phyloP scores from a whole-genome alignment of 2,797 vertebrate genomes.

The Gallinago solitaria region DNA sequence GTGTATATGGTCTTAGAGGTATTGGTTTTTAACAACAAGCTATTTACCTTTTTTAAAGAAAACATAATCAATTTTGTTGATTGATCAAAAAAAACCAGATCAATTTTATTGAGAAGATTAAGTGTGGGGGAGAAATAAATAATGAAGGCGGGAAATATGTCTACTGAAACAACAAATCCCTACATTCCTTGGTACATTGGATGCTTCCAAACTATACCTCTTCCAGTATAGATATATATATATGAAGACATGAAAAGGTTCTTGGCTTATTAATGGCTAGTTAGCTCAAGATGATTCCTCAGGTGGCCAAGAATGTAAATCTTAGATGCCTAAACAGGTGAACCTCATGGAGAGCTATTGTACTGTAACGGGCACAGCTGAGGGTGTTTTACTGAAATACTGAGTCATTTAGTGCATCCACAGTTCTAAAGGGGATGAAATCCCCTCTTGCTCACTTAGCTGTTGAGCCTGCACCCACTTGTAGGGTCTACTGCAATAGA shows the following conservation, averaged over 20 bases:
- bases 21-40: not conserved
- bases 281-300: not conserved
- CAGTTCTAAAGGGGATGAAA: not conserved
- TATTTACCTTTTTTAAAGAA: not conserved
- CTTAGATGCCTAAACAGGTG: not conserved
- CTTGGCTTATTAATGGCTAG: not conserved
- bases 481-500: not conserved
- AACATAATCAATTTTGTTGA: not conserved
- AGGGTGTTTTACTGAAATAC: not conserved
- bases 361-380: not conserved
- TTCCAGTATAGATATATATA: not conserved
- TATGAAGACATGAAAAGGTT: not conserved
- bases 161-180: not conserved
- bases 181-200: not conserved
- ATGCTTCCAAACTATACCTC: not conserved
- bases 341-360: not conserved
- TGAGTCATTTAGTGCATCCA: not conserved
- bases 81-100: not conserved
- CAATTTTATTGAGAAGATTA: not conserved
- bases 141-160: not conserved
- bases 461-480: not conserved
- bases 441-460: not conserved
- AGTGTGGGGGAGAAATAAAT: not conserved
- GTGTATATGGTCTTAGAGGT: not conserved
- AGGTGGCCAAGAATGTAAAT: not conserved